Conservation (phyloP, 2,797 vertebrate genomes). For the Heliangelus exortis region DNA sequence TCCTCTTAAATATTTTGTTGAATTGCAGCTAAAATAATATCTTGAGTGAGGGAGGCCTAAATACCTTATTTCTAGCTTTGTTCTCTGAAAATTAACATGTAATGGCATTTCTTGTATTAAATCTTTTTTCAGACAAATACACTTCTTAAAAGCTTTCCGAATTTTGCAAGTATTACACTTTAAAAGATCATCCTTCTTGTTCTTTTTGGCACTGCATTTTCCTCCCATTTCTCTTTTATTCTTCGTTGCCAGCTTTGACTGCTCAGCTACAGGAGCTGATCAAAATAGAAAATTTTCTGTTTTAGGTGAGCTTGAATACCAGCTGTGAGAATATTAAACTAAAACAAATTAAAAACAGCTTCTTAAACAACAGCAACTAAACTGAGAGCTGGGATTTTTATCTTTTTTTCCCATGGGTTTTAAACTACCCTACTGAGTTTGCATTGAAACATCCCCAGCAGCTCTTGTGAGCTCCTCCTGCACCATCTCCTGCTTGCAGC, state of each 20-base stretch:
- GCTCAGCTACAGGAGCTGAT: background rate
- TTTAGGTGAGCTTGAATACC: background rate
- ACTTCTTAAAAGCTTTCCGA: background rate
- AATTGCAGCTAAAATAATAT: background rate
- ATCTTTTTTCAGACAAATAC: background rate
- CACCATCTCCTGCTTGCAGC: background rate
- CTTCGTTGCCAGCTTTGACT: conserved; percentile 10
- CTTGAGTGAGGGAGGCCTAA: background rate
- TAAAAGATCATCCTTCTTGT: background rate
- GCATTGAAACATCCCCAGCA: background rate
- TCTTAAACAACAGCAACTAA: background rate
- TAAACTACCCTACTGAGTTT: background rate
- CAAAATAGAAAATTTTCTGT: conserved; percentile 44
- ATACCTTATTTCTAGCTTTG: background rate
- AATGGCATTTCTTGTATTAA: background rate
- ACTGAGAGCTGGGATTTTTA: background rate
- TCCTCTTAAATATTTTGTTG: background rate
- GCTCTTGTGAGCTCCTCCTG: background rate
- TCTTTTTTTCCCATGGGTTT: background rate
- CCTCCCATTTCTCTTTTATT: background rate
- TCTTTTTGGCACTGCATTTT: conserved; percentile 21
- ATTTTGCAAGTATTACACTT: background rate
- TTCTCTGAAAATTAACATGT: background rate
- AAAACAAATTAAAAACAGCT: conserved; percentile 2
- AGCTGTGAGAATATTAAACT: conserved; percentile 6